Percentiles rank a stretch among this genome's conserved stretches.
phyloP scores from a whole-genome alignment of 2,113 vertebrate species.

The Hoplias malabaricus region DNA sequence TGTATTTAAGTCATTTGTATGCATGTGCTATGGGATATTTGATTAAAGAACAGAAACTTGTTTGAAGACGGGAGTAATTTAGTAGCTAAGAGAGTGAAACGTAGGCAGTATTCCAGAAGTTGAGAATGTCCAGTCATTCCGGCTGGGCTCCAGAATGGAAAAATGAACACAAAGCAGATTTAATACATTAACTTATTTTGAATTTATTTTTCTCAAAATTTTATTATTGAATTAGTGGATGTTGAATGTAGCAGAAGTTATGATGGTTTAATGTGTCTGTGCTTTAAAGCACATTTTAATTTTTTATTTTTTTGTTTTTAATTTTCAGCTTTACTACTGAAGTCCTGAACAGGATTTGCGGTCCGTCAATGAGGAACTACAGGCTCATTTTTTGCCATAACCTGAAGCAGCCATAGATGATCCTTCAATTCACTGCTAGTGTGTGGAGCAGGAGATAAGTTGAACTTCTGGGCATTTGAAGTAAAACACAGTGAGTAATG shows the following conservation, averaged over 20 bases:
- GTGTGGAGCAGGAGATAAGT: conserved; percentile 87
- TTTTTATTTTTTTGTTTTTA: conserved; percentile 8
- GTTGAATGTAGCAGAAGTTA: background rate
- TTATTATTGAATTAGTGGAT: background rate
- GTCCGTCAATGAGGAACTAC: conserved; percentile 99
- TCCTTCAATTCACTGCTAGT: conserved; percentile 87
- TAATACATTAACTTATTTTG: background rate
- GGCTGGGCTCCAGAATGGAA: background rate
- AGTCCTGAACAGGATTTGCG: conserved; percentile 95
- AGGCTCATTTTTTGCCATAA: conserved; percentile 99
- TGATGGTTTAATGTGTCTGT: background rate
- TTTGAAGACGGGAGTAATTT: conserved; percentile 12
- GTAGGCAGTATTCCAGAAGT: background rate
- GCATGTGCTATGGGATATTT: background rate
- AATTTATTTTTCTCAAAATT: background rate
- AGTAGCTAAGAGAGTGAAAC: background rate
- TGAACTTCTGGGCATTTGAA: conserved; percentile 88
- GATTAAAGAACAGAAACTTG: conserved; percentile 9
- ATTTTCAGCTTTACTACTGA: conserved; percentile 82
- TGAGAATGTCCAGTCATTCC: too few relatives aligned
- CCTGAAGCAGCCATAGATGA: conserved; percentile 99
- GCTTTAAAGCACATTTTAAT: conserved; percentile 1
- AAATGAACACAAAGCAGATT: conserved; percentile 1
- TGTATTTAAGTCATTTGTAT: conserved; percentile 2
- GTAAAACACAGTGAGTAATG: conserved; percentile 87